These are phyloP conservation scores for Ferdinandea cuprea DNA, from an alignment of 2,888 invertebrate genomes.

Conservation along the genomic window DNA sequence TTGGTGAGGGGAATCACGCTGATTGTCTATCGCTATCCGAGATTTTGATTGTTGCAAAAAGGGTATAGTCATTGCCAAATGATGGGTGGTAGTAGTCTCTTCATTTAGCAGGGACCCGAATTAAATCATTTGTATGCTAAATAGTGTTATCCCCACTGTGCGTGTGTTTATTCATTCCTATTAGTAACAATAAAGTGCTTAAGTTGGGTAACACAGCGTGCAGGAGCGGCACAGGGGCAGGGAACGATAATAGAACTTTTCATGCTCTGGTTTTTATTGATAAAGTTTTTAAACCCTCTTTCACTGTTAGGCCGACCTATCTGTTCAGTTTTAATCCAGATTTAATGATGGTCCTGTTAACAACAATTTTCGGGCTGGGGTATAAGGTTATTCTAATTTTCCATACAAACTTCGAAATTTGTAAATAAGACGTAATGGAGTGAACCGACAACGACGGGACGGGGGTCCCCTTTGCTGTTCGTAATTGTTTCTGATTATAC, in stretches of 20 bases:
- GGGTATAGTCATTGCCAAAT: constrained; percentile 16
- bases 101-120: constrained; percentile 59
- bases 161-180: constrained; percentile 71
- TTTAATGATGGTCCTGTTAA: constrained; percentile 76
- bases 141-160: constrained; percentile 65
- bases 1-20: constrained; percentile 1
- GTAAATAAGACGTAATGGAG: constrained; percentile 73
- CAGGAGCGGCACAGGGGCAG: too few relatives aligned
- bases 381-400: constrained; percentile 45
- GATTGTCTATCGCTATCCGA: constrained; percentile 17
- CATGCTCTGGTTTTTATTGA: constrained; percentile 74
- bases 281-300: constrained; percentile 66
- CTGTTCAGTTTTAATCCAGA: constrained; percentile 76
- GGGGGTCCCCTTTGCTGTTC: constrained; percentile 48
- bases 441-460: constrained; percentile 44
- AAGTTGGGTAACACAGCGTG: constrained; percentile 23
- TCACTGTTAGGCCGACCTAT: constrained; percentile 48
- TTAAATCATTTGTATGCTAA: constrained; percentile 78
- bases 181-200: constrained; percentile 68
- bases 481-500: constrained; percentile 72
- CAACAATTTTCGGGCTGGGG: constrained; percentile 18
- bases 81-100: constrained; percentile 1
- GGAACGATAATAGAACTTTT: constrained; percentile 63
- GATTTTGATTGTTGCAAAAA: constrained; percentile 42
- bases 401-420: constrained; percentile 54